A percentile compares a stretch with the other conserved stretches of the same genome.
Conservation (phyloP, 2,113 vertebrate genomes). For the Oceanites oceanicus region DNA sequence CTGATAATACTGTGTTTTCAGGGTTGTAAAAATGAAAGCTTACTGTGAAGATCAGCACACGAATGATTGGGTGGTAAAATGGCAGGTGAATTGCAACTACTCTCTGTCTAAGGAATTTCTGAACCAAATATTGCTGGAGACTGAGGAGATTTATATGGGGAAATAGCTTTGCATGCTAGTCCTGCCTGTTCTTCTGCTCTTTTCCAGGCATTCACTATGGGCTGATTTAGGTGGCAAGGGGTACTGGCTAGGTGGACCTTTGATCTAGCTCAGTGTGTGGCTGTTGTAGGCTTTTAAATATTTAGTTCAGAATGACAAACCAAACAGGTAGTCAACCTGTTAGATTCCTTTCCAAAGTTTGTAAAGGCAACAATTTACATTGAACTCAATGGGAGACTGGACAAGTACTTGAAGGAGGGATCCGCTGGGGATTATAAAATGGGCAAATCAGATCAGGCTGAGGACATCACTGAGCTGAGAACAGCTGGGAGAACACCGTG, state of each 20-base stretch:
- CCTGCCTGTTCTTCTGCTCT: not conserved
- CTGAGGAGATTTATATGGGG: not conserved
- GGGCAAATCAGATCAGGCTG: not conserved
- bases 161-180: not conserved
- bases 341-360: not conserved
- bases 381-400: not conserved
- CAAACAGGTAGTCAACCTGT: not conserved
- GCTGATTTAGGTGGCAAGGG: not conserved
- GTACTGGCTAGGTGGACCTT: not conserved
- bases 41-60: not conserved
- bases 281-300: not conserved
- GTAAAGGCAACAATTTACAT: not conserved
- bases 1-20: not conserved
- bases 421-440: not conserved
- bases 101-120: not conserved
- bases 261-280: not conserved
- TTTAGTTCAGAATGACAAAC: not conserved
- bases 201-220: not conserved
- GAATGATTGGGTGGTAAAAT: not conserved
- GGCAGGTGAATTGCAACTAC: not conserved
- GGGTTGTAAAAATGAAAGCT: not conserved
- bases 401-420: not conserved
- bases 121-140: not conserved
- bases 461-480: not conserved
- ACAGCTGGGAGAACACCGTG: not conserved